Evolutionary conservation across 2,113 vertebrate species (phyloP).

Genomic region (Notothenia rossii): DNA sequence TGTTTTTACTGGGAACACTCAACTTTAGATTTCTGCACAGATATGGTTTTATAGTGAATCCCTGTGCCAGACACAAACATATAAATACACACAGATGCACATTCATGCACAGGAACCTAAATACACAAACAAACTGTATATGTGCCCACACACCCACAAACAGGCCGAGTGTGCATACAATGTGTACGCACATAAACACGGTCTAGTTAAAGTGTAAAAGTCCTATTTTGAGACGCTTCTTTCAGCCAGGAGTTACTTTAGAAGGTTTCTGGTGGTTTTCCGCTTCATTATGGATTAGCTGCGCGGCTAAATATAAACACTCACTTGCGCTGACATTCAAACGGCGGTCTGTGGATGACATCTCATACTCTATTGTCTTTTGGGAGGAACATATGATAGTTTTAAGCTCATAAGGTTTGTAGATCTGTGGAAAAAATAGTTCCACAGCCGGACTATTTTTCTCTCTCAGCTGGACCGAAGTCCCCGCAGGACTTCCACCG

Average conservation of each 20-base stretch:
- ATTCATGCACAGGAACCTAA: constrained; percentile 56
- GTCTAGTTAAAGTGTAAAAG: constrained; percentile 53
- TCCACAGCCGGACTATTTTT: constrained; percentile 24
- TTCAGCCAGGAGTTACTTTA: constrained; percentile 70
- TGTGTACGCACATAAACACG: constrained; percentile 59
- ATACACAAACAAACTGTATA: constrained; percentile 54
- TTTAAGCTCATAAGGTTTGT: constrained; percentile 45
- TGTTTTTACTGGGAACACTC: constrained; percentile 70
- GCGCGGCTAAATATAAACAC: constrained; percentile 63
- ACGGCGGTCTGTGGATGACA: constrained; percentile 27
- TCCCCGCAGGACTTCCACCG: constrained; percentile 30
- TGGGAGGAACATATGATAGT: constrained; percentile 29
- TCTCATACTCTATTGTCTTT: constrained; percentile 14
- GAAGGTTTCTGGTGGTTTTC: constrained; percentile 72
- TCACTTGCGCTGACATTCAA: constrained; percentile 1
- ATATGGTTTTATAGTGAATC: constrained; percentile 63
- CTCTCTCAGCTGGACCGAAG: constrained; percentile 38
- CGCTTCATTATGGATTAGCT: constrained; percentile 70
- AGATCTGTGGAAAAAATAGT: constrained; percentile 24
- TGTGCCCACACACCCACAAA: not conserved
- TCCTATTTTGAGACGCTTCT: constrained; percentile 47
- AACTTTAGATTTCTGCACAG: constrained; percentile 68
- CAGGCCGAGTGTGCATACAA: constrained; percentile 22
- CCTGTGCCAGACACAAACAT: constrained; percentile 70
- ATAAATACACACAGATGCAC: constrained; percentile 69